These are phyloP conservation scores for Rhabditoides inermis DNA, from an alignment of 2,888 invertebrate genomes.

Conservation along the genomic window DNA sequence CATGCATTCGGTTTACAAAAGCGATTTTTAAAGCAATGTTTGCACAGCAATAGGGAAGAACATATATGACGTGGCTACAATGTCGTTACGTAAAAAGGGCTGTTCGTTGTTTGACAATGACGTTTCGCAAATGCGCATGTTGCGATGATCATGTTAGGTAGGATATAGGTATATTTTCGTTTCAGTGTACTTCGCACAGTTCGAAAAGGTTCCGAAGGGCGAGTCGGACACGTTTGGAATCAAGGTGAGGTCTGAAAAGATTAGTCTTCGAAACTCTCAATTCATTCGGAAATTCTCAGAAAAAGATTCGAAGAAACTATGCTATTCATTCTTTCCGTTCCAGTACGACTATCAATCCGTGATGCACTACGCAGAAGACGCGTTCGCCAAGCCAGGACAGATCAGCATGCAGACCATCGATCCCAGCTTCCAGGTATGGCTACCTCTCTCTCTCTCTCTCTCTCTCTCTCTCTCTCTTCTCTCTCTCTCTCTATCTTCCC, in stretches of 20 bases:
- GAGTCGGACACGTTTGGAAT: constrained; percentile 39
- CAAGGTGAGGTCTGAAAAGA: constrained; percentile 15
- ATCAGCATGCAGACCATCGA: constrained; percentile 42
- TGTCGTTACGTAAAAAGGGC: no score
- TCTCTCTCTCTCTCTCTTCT: not conserved
- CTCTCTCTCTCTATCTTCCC: no score
- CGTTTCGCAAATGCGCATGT: no score
- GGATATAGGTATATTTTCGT: no score
- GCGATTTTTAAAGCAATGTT: no score
- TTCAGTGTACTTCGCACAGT: constrained; percentile 26
- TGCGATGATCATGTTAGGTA: no score
- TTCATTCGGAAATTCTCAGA: constrained; percentile 13
- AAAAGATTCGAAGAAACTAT: no score
- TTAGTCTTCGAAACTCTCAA: not conserved
- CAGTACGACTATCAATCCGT: constrained; percentile 13
- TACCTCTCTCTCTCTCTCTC: not conserved
- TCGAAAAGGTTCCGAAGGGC: constrained; percentile 29
- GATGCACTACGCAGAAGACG: constrained; percentile 41
- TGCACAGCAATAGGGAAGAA: no score
- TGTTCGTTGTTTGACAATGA: no score
- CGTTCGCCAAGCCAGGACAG: constrained; percentile 32
- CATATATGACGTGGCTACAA: no score
- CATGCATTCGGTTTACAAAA: no score
- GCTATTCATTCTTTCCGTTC: no score
- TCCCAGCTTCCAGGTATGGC: constrained; percentile 22